Base-by-base conservation (phyloP, 2,888 invertebrate species). In the Acanthococcus lagerstroemiae region DNA sequence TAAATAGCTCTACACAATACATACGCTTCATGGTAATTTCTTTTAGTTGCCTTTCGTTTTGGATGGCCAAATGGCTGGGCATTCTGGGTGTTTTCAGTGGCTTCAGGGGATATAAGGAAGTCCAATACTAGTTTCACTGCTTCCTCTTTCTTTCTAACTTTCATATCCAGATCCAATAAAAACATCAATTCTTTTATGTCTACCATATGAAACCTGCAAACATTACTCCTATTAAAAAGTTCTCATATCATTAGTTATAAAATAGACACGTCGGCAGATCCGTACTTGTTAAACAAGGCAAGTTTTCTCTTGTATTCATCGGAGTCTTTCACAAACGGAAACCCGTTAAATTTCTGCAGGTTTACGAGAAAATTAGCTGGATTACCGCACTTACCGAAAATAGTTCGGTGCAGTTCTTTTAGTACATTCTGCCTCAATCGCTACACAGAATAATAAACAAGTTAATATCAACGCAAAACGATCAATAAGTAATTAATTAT, bases 11-110 rank as follows among this genome's bases (percentile, higher is more conserved):
- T n/a, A n/a, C n/a, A n/a, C n/a, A 21, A 21, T 50, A 30, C 55
- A 30, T 50, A 61, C 61, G 50, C 52, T 3, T 61, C 52, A 15
- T 30, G 37, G 37, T 61, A 61, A 22, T 61, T 61, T 22, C 61
- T 19, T 61, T 61, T 61, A 0, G 61, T 61, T 5, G 61, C 61
- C 24, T 37, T 52, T 24, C 61, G 19, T 37, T 61, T 61, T 1
- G 61, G 61, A 61, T 61, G 61, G 17, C 30, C 27, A 19, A 37
- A 3, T 6, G 12, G 4, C 6, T 27, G n/a, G 19, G 61, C 24
- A 37, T 61, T 50, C 7, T 30, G 22, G 52, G 30, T 37, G 7
- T 26, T 61, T 5, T 58, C 58, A 1, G 52, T 12, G 15, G 12
- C 17, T 30, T 52, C 26, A 2, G 61, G 61, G 1, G 9, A 37